Evolutionary conservation across 2,113 vertebrate genomes (phyloP), one percentile per base, ranked within the genome.

Genomic region (Abramis brama): DNA sequence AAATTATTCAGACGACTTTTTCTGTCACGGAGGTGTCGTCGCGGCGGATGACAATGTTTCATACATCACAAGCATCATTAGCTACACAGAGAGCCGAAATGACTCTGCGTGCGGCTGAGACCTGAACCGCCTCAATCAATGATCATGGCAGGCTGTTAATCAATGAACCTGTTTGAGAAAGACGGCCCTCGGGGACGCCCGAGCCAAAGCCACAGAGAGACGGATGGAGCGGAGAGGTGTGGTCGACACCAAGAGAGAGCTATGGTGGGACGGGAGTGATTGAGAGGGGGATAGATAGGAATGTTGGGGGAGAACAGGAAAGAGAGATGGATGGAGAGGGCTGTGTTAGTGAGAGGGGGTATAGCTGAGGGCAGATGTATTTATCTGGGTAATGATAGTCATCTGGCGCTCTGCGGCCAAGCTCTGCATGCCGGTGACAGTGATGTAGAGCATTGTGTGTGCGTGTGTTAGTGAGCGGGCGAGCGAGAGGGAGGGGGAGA

Each of bases 331-430:
- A 90, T 82, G 87, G 47, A 59, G 77, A 79, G 85, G 80, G 47
- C 74, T 55, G 75, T 77, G 81, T 45, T 59, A 21, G 86, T 80
- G 90, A 66, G 88, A 83, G 86, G 83, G 88, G 88, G 77, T 76
- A 85, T 88, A 92, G 85, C 88, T 88, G 91, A 92, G 91, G 91
- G 92, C 94, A 93, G 94, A 93, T 92, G 92, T 91, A 88, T 94
- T 93, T 88, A 87, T 92, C 94, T 93, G 90, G 94, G 90, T 90
- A 94, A 91, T 88, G 88, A 94, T 93, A 94, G 94, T 94, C 94
- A 93, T 92, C 89, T 79, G 86, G 90, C 86, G 92, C 59, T 23
- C 78, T 66, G 90, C 66, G 89, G 82, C 74, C 91, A 92, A 76
- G 87, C 85, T 90, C 93, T 89, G 93, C 91, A 73, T 75, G 91